These are phyloP conservation scores for Ornithorhynchus anatinus DNA, from an alignment of 2,113 vertebrate genomes.

Conservation along the genomic window DNA sequence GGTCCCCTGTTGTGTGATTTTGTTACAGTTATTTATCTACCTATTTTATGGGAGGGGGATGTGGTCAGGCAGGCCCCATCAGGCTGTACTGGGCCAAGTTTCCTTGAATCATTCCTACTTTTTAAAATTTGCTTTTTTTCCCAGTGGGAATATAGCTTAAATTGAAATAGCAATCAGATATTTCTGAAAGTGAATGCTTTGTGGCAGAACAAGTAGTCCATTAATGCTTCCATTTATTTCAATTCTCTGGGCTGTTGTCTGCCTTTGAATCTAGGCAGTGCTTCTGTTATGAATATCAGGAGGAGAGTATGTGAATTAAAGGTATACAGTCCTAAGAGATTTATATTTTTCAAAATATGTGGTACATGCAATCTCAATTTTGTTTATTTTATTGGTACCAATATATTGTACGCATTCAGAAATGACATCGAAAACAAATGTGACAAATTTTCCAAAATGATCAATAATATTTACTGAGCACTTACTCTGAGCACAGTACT, in stretches of 20 bases:
- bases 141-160: not conserved
- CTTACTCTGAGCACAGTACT: no score
- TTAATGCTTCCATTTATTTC: not conserved
- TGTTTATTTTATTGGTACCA: not conserved
- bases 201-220: not conserved
- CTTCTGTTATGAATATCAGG: not conserved
- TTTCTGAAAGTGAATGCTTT: not conserved
- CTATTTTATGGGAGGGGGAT: not conserved
- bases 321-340: not conserved
- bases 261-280: not conserved
- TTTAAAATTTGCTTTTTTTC: not conserved
- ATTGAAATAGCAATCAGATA: fast-evolving
- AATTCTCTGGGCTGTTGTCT: not conserved
- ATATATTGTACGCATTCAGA: not conserved
- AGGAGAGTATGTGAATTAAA: not conserved
- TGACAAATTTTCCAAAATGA: not conserved
- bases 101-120: not conserved
- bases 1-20: not conserved
- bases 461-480: no score
- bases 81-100: not conserved
- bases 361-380: not conserved
- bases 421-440: not conserved
- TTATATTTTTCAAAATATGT: not conserved
- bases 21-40: not conserved
- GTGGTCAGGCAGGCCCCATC: not conserved